Evolutionary conservation across 2,113 vertebrate species (phyloP).

Genomic region (Chaetops frenatus): DNA sequence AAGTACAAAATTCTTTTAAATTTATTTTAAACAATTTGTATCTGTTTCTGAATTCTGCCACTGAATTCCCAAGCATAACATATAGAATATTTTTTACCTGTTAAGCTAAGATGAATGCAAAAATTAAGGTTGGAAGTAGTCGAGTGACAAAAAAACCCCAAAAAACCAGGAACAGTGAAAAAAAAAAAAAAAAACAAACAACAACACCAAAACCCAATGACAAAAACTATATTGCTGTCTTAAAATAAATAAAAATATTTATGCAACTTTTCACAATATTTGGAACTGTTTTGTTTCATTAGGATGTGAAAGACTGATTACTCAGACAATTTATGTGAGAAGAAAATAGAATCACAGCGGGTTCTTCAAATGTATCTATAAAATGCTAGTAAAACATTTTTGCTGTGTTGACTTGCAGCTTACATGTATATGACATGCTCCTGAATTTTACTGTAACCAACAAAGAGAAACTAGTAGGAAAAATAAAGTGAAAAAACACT

Average conservation of each 20-base stretch:
- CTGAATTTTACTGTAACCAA: not conserved
- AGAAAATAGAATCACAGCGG: not conserved
- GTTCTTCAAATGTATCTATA: not conserved
- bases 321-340: not conserved
- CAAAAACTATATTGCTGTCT: not conserved
- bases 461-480: not conserved
- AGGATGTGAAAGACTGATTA: not conserved
- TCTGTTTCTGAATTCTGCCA: not conserved
- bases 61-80: not conserved
- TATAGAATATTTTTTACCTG: not conserved
- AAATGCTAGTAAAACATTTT: not conserved
- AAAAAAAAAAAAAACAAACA: not conserved
- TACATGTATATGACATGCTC: not conserved
- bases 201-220: not conserved
- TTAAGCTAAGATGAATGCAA: not conserved
- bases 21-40: not conserved
- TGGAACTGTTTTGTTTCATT: not conserved
- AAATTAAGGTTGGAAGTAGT: not conserved
- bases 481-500: not conserved
- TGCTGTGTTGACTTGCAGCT: not conserved
- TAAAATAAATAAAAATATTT: not conserved
- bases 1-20: not conserved
- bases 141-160: not conserved
- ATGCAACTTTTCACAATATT: not conserved
- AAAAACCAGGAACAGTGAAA: not conserved